Evolutionary conservation across 2,797 vertebrate species (phyloP).

Genomic region (Sardinella longiceps): DNA sequence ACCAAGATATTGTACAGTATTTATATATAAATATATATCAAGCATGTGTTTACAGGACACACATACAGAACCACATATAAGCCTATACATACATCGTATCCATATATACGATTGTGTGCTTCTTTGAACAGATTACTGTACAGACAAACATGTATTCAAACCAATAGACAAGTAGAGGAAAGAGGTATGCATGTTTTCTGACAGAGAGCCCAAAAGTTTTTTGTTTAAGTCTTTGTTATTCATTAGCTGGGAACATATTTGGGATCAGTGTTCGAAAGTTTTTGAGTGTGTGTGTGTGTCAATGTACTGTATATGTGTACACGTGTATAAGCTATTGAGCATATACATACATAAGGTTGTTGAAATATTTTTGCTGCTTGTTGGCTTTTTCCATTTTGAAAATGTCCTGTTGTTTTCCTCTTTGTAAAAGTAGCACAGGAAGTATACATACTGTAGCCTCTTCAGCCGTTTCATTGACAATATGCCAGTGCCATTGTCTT

Average conservation of each 20-base stretch:
- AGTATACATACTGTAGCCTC: conserved; percentile 41
- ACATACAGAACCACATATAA: conserved; percentile 39
- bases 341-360: conserved; percentile 29
- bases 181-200: conserved; percentile 46
- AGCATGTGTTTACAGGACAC: conserved; percentile 37
- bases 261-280: conserved; percentile 16
- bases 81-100: conserved; percentile 37
- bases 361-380: conserved; percentile 51
- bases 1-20: conserved; percentile 44
- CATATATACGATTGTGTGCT: conserved; percentile 57
- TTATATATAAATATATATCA: conserved; percentile 41
- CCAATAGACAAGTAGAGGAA: conserved; percentile 47
- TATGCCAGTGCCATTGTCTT: conserved; percentile 36
- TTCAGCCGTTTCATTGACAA: conserved; percentile 21
- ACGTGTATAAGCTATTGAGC: conserved; percentile 35
- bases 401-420: conserved; percentile 32
- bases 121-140: conserved; percentile 51
- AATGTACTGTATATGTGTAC: conserved; percentile 36
- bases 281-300: not conserved
- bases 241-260: conserved; percentile 25
- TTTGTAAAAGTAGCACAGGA: conserved; percentile 49
- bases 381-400: conserved; percentile 46
- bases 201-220: conserved; percentile 41
- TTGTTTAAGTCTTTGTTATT: conserved; percentile 27
- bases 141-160: conserved; percentile 52